Evolutionary conservation across 2,113 vertebrate genomes (phyloP).

Genomic region (Illadopsis cleaveri): DNA sequence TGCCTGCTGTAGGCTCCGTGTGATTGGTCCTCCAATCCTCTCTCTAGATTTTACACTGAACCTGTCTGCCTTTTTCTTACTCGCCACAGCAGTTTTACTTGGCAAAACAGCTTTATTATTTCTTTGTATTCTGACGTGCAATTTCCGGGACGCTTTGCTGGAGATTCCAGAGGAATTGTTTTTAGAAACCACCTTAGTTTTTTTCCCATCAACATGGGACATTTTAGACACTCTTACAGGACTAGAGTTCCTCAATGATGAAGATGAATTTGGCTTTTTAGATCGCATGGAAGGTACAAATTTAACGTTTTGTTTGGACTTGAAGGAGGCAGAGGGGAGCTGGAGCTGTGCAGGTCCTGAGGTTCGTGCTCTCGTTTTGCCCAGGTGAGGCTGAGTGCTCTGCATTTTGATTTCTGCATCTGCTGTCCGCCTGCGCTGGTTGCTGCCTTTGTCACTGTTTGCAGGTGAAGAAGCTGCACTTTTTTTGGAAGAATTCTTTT

Average conservation of each 20-base stretch:
- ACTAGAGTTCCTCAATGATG: conserved; percentile 77
- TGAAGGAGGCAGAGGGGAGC: conserved; percentile 70
- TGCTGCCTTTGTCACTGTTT: conserved; percentile 74
- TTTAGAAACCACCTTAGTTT: conserved; percentile 70
- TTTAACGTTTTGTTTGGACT: conserved; percentile 77
- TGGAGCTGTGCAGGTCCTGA: conserved; percentile 69
- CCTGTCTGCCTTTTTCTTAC: conserved; percentile 80
- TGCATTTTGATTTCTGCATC: conserved; percentile 85
- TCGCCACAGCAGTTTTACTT: conserved; percentile 71
- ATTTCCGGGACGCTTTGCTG: conserved; percentile 78
- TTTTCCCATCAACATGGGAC: conserved; percentile 75
- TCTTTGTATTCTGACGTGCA: conserved; percentile 82
- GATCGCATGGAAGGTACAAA: conserved; percentile 64
- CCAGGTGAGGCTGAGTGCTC: conserved; percentile 80
- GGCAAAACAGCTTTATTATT: conserved; percentile 77
- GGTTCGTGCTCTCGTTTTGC: conserved; percentile 84
- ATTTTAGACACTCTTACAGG: conserved; percentile 80
- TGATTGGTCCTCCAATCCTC: conserved; percentile 75
- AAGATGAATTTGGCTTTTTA: conserved; percentile 77
- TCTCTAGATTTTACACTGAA: conserved; percentile 75
- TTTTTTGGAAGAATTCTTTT: conserved; percentile 81
- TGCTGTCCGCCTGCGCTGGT: conserved; percentile 76
- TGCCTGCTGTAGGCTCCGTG: conserved; percentile 82
- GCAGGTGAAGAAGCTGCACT: conserved; percentile 58
- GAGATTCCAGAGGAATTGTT: conserved; percentile 69